Conservation (phyloP, 2,797 vertebrate species). For the Jordanella pulchra region DNA sequence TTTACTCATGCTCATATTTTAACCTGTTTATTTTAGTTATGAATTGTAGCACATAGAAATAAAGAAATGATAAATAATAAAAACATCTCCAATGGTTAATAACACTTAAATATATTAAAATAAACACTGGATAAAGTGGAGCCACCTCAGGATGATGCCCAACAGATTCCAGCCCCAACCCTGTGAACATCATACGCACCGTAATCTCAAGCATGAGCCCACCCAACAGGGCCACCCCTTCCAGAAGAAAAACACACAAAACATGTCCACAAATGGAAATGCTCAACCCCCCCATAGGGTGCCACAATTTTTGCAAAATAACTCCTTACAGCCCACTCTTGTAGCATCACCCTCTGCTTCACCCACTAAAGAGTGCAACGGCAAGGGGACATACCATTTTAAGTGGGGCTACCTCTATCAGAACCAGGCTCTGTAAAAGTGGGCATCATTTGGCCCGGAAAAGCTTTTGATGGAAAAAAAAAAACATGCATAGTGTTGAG, state of each 20-base stretch:
- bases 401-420: not conserved
- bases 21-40: not conserved
- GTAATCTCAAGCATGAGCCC: too few species aligned
- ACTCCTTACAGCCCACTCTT: too few species aligned
- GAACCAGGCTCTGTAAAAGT: not conserved
- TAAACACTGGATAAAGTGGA: constrained; percentile 5
- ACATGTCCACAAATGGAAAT: too few species aligned
- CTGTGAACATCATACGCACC: too few species aligned
- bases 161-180: too few species aligned
- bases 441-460: not conserved
- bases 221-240: too few species aligned
- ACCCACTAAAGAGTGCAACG: too few species aligned
- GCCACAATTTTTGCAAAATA: too few species aligned
- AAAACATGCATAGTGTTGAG: not conserved
- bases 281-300: too few species aligned
- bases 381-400: not conserved
- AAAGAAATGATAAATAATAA: not conserved
- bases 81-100: not conserved
- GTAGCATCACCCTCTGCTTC: too few species aligned
- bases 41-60: not conserved
- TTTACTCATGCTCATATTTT: not conserved
- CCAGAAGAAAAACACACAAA: too few species aligned
- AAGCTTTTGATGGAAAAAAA: not conserved
- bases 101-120: constrained; percentile 18
- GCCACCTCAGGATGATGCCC: too few species aligned